These are phyloP conservation scores for Mnemiopsis leidyi DNA, from an alignment of 37 sponge, comb jelly and placozoan genomes.

Conservation along the genomic window DNA sequence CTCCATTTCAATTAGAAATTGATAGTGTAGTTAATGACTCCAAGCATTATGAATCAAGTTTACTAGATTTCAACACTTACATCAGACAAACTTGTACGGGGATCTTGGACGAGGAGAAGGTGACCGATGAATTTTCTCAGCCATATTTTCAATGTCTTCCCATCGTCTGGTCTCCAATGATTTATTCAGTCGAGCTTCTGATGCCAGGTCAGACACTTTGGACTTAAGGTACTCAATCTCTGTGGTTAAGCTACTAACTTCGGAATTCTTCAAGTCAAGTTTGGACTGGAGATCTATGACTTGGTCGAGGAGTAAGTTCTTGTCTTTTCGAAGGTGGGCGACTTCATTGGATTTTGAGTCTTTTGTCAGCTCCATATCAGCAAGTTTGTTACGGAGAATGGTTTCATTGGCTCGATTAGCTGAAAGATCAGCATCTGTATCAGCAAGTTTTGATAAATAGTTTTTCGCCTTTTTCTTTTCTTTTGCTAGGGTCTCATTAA, in stretches of 20 bases:
- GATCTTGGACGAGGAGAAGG: slow-evolving; percentile 49
- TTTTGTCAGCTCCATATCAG: slow-evolving; percentile 28
- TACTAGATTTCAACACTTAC: background rate
- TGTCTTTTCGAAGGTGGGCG: slow-evolving; percentile 12
- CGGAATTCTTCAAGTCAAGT: slow-evolving; percentile 43
- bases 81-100: background rate
- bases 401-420: slow-evolving; percentile 60
- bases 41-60: background rate
- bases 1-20: background rate
- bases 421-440: slow-evolving; percentile 58
- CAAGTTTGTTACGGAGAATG: slow-evolving; percentile 20
- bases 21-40: too few species aligned
- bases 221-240: slow-evolving; percentile 44
- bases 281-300: slow-evolving; percentile 51
- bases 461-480: slow-evolving; percentile 35
- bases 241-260: background rate
- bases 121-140: slow-evolving; percentile 61
- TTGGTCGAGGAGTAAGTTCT: slow-evolving; percentile 53
- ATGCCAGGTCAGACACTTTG: slow-evolving; percentile 56
- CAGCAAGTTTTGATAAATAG: slow-evolving; percentile 22
- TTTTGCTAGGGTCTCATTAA: background rate
- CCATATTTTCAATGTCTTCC: slow-evolving; percentile 68
- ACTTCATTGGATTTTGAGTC: slow-evolving; percentile 48
- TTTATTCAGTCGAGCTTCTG: slow-evolving; percentile 66
- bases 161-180: slow-evolving; percentile 58